Conservation (phyloP, 1,140 invertebrate species). For the Bathynomus jamesi region DNA sequence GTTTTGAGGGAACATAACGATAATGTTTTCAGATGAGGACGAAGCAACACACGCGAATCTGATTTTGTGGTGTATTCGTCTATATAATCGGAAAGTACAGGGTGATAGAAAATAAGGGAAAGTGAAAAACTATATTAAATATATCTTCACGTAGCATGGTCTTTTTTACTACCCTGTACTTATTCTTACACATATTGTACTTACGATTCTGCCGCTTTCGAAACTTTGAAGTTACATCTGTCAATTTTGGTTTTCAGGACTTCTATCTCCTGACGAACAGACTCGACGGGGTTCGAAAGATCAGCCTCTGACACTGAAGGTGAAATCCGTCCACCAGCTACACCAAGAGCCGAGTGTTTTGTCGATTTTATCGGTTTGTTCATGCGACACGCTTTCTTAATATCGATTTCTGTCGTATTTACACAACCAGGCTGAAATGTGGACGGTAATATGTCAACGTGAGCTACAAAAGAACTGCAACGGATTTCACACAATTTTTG, state of each 20-base stretch:
- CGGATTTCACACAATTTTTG: not conserved
- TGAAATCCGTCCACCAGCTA: constrained; percentile 52
- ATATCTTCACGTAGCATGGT: too few species aligned
- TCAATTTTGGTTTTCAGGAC: constrained; percentile 68
- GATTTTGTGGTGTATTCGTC: too few species aligned
- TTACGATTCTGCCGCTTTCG: constrained; percentile 94
- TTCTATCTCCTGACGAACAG: constrained; percentile 55
- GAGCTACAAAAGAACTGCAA: not conserved
- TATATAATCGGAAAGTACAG: too few species aligned
- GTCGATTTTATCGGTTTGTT: constrained; percentile 50
- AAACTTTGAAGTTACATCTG: constrained; percentile 85
- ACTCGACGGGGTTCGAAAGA: constrained; percentile 46
- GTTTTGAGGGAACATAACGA: too few species aligned
- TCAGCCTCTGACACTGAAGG: constrained; percentile 54
- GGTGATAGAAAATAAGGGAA: too few species aligned
- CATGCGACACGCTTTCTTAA: constrained; percentile 88
- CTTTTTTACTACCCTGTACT: too few species aligned
- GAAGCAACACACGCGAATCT: too few species aligned
- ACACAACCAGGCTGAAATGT: constrained; percentile 81
- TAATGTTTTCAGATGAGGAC: too few species aligned
- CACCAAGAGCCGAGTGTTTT: constrained; percentile 48
- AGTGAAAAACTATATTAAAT: too few species aligned
- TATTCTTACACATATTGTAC: too few species aligned
- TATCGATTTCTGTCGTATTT: constrained; percentile 97
- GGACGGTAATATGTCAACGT: too few species aligned